A percentile compares a stretch with the other conserved stretches of the same genome.
Evolutionary conservation across 2,797 vertebrate species (phyloP).

Genomic region (Muscicapa comitata): DNA sequence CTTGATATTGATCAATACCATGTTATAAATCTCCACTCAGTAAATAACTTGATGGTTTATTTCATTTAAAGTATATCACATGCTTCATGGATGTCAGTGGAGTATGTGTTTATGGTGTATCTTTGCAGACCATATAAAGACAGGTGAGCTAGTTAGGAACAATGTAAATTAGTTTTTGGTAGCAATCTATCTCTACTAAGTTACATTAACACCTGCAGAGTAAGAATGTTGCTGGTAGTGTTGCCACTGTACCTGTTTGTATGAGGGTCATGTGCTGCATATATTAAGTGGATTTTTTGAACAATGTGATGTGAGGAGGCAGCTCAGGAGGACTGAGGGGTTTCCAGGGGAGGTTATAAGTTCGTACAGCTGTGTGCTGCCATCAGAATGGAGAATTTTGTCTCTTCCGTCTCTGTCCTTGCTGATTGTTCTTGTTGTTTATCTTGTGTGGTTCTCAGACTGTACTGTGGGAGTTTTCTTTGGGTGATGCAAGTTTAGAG

Average conservation of each 20-base stretch:
- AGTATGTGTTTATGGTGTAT: fast-evolving
- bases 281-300: background rate
- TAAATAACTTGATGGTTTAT: background rate
- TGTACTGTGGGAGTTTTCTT: background rate
- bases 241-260: background rate
- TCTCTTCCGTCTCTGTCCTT: background rate
- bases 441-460: background rate
- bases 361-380: background rate
- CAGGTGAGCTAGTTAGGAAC: background rate
- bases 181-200: fast-evolving
- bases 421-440: background rate
- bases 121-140: background rate
- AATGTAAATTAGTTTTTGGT: background rate
- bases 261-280: background rate
- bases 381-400: background rate
- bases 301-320: background rate
- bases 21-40: background rate
- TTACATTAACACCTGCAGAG: background rate
- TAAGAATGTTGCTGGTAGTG: background rate
- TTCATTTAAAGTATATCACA: background rate
- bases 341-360: background rate
- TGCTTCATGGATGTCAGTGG: background rate
- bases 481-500: background rate
- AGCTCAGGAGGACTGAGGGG: fast-evolving
- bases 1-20: background rate